A percentile compares a stretch with the other conserved stretches of the same genome.
phyloP scores from a whole-genome alignment of 2,888 invertebrate genomes.

The Cancer borealis region DNA sequence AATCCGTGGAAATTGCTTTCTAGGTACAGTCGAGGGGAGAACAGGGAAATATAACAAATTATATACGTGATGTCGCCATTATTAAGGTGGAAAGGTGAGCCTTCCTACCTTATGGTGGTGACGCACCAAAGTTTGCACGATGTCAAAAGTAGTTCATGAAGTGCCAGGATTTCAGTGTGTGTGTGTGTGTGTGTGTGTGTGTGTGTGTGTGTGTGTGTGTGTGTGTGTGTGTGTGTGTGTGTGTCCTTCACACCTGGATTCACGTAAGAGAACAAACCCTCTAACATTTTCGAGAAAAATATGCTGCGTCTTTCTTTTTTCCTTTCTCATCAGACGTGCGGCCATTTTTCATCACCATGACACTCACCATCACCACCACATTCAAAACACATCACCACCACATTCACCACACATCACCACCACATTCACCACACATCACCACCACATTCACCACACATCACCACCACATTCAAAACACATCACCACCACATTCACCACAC shows the following conservation, averaged over 20 bases:
- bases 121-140: background rate
- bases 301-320: background rate
- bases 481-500: background rate
- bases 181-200: constrained; percentile 1
- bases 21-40: background rate
- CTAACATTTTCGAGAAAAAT: background rate
- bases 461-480: background rate
- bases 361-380: too few relatives aligned
- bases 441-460: background rate
- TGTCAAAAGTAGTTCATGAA: background rate
- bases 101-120: background rate
- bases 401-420: background rate
- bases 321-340: background rate
- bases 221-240: background rate
- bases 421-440: background rate
- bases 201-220: constrained; percentile 1
- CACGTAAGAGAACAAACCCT: background rate
- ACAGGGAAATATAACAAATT: background rate
- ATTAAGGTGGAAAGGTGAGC: background rate
- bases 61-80: background rate
- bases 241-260: background rate
- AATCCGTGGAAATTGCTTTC: background rate
- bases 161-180: background rate
- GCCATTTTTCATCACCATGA: background rate
- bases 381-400: background rate